Percentiles rank a stretch among this genome's conserved stretches.
Evolutionary conservation across 2,888 invertebrate species (phyloP).

Genomic region (Stramonita haemastoma): DNA sequence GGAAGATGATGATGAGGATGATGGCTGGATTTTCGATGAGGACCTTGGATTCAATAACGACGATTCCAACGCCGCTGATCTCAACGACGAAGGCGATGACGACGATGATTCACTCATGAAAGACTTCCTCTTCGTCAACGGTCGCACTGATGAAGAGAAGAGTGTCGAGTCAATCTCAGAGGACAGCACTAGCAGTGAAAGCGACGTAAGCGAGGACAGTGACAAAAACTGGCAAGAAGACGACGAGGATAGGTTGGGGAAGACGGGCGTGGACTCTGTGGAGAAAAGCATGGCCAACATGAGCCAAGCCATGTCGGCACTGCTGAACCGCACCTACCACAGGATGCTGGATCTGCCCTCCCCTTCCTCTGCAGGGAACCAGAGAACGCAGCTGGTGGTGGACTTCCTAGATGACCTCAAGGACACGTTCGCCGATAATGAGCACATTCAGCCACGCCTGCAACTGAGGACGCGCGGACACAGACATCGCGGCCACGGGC

Average conservation of each 20-base stretch:
- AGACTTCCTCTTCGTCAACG: neutral
- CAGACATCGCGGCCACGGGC: too few species aligned
- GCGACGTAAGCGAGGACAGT: too few species aligned
- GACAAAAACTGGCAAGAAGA: too few species aligned
- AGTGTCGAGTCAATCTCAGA: too few species aligned
- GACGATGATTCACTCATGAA: too few species aligned
- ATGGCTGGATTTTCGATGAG: neutral
- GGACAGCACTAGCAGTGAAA: too few species aligned
- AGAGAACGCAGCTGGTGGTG: conserved; percentile 4
- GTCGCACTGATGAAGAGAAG: neutral
- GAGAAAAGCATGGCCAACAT: neutral
- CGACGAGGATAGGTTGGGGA: too few species aligned
- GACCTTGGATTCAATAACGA: neutral
- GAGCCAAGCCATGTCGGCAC: neutral
- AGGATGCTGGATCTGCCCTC: neutral
- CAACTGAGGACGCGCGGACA: too few species aligned
- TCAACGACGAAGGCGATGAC: too few species aligned
- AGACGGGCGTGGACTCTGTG: too few species aligned
- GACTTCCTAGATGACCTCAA: neutral
- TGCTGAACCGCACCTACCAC: neutral
- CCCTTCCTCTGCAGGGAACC: neutral
- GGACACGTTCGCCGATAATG: neutral
- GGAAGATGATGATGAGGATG: neutral
- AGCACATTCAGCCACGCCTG: neutral
- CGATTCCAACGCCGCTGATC: too few species aligned